Percentiles rank a stretch among this genome's conserved stretches.
These are phyloP conservation scores for Tachycineta bicolor DNA, from an alignment of 2,113 vertebrate species.

Conservation along the genomic window DNA sequence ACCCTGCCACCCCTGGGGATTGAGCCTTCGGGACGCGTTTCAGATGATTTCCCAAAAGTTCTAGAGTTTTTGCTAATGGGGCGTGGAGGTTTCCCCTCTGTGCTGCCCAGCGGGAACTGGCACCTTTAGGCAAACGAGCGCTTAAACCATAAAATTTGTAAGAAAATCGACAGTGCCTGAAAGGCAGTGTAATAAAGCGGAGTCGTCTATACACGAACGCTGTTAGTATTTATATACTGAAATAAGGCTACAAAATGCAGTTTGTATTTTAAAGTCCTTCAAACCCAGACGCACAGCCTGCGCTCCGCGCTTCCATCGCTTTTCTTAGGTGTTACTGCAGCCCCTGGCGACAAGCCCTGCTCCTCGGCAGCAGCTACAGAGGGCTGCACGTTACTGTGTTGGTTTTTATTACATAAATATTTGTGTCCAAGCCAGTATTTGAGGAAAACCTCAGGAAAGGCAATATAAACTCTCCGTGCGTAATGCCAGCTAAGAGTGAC, in stretches of 20 bases:
- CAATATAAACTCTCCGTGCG: background rate
- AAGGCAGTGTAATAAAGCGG: background rate
- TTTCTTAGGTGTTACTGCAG: rapidly evolving
- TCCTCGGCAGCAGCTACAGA: rapidly evolving
- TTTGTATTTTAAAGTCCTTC: rapidly evolving
- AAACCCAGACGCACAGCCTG: rapidly evolving
- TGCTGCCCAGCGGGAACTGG: background rate
- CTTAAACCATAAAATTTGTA: background rate
- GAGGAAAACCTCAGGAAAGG: background rate
- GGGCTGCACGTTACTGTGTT: rapidly evolving
- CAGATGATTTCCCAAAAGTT: rapidly evolving
- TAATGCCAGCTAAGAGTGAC: background rate
- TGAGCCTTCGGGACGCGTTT: background rate
- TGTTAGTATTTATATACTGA: rapidly evolving
- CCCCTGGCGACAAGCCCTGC: background rate
- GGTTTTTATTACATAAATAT: background rate
- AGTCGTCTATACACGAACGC: background rate
- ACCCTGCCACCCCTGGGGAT: rapidly evolving
- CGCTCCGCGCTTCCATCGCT: background rate
- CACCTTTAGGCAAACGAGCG: background rate
- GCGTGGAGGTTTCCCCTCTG: background rate
- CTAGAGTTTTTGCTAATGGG: background rate
- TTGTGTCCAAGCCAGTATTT: background rate
- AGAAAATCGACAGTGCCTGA: background rate
- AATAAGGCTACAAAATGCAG: rapidly evolving